These are phyloP conservation scores for Orthosia incerta DNA, from an alignment of 2,888 invertebrate species.

Conservation along the genomic window DNA sequence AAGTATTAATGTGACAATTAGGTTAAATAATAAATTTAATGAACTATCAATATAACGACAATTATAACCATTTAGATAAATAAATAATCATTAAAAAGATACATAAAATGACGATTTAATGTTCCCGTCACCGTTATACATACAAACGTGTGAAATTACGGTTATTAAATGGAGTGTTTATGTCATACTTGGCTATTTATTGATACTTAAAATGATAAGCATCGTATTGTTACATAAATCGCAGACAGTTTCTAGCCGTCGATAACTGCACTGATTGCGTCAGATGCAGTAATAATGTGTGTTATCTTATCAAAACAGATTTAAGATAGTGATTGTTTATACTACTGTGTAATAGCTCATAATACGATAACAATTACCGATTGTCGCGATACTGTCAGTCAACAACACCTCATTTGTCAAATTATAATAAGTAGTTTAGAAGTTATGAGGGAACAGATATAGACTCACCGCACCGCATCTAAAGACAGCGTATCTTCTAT, in stretches of 20 bases:
- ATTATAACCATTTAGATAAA: not conserved
- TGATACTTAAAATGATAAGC: constrained; percentile 38
- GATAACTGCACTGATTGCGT: constrained; percentile 37
- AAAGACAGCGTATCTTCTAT: too few species aligned
- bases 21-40: too few species aligned
- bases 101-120: not conserved
- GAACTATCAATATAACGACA: not conserved
- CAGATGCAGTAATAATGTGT: constrained; percentile 29
- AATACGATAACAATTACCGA: constrained; percentile 37
- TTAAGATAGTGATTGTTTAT: constrained; percentile 39
- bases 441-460: too few species aligned
- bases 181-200: constrained; percentile 15
- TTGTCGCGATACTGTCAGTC: constrained; percentile 37
- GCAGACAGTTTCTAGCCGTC: constrained; percentile 8
- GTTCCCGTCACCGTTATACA: constrained; percentile 10
- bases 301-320: constrained; percentile 59
- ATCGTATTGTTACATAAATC: constrained; percentile 18
- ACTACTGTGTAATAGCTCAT: constrained; percentile 47
- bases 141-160: constrained; percentile 25
- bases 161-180: constrained; percentile 17
- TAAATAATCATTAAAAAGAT: not conserved
- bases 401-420: too few species aligned
- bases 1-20: not conserved
- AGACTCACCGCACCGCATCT: too few species aligned
- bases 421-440: too few species aligned